Base-by-base conservation (phyloP, 2,113 vertebrate species). In the Microcebus tavaratra region DNA sequence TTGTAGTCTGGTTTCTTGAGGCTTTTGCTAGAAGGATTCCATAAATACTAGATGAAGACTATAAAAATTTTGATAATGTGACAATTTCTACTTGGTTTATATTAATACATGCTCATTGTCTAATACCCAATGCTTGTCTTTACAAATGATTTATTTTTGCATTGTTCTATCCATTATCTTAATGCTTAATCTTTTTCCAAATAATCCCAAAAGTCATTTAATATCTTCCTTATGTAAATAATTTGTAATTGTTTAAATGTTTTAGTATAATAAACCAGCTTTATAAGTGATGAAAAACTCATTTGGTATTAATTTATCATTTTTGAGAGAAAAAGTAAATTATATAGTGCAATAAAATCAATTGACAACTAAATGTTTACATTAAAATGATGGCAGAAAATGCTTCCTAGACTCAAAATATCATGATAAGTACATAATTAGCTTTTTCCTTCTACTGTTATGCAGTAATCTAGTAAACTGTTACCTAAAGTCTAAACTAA, bases 361-460 rank as follows among this genome's bases (percentile, higher is more conserved):
- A 90, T 76, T 97, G n/a, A 78, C 23, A 94, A 88, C 27, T 95
- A 86, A 91, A 42, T 81, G 50, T 79, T 91, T 86, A 57, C 84
- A 88, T 63, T 90, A 89, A 93, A 83, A 72, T 88, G 34, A 59
- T 31, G 36, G 3, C 29, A 6, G 6, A 31, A 78, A 85, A n/a
- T 50, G 9, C 34, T 86, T 92, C 18, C 23, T 55, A 8, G 23
- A 91, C 39, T 73, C 8, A 88, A 14, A 8, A 61, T 92, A n/a
- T 15, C n/a, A 2, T 59, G 9, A 34, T 20, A 75, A 90, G 25
- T 14, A 53, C 29, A 39, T 83, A 65, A 57, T 53, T 82, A 70
- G 5, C 20, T 85, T 7, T 72, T 93, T 82, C 48, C 48, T 39
- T 82, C 27, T 15, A 48, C 14, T 92, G 0, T 76, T 90, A 65